Conservation (phyloP, 1,140 invertebrate species). For the Meloidogyne exigua region DNA sequence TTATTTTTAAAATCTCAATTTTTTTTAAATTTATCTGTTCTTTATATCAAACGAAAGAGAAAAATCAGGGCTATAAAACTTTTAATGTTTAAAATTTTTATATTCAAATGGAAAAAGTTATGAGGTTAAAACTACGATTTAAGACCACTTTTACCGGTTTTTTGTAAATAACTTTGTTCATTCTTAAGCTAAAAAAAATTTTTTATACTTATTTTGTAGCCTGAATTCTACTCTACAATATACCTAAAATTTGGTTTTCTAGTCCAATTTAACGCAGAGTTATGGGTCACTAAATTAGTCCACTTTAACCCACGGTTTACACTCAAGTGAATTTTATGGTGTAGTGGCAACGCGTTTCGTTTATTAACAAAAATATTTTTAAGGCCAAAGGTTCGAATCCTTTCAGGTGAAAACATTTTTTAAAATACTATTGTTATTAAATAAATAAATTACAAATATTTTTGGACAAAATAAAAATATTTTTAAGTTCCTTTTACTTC, state of each 20-base stretch:
- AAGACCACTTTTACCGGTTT: not conserved
- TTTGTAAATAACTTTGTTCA: not conserved
- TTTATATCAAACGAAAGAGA: not conserved
- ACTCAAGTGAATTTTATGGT: not conserved
- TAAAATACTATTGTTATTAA: not conserved
- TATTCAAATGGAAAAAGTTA: not conserved
- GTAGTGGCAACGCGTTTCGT: not conserved
- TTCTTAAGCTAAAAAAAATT: not conserved
- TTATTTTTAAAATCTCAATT: too few species aligned
- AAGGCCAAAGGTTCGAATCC: not conserved
- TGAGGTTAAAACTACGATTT: not conserved
- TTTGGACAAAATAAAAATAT: not conserved
- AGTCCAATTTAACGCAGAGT: not conserved
- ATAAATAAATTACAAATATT: not conserved
- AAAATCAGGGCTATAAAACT: not conserved
- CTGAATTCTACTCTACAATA: not conserved
- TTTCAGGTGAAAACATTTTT: not conserved
- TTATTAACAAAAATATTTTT: too few species aligned
- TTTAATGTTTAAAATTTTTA: not conserved
- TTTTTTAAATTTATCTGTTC: too few species aligned
- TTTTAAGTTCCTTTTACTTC: too few species aligned
- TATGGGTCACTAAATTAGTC: not conserved
- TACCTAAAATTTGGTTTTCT: not conserved
- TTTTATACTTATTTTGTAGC: not conserved
- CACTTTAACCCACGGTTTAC: not conserved